A percentile compares a stretch with the other conserved stretches of the same genome.
phyloP scores from a whole-genome alignment of 2,888 invertebrate species.

The Sphaerophoria taeniata region DNA sequence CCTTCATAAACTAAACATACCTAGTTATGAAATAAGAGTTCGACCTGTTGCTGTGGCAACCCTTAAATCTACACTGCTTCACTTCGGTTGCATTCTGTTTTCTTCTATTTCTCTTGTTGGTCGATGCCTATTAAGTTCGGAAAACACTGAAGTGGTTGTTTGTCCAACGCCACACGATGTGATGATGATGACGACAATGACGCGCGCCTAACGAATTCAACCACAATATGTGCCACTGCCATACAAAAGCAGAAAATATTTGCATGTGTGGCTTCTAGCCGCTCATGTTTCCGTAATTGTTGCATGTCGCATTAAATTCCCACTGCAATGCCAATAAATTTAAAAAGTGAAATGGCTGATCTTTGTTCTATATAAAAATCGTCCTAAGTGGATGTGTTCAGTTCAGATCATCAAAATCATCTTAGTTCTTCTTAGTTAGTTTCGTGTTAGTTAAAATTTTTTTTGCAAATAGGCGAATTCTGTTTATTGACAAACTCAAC shows the following conservation, averaged over 20 bases:
- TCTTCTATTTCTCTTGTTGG: not conserved
- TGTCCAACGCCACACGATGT: conserved; percentile 13
- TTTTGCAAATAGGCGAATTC: not conserved
- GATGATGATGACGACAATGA: not conserved
- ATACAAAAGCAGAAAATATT: conserved; percentile 24
- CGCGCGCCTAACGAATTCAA: conserved; percentile 21
- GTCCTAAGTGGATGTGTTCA: not conserved
- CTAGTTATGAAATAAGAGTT: not conserved
- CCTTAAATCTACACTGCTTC: not conserved
- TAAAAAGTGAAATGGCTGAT: conserved; percentile 77
- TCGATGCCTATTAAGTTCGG: conserved; percentile 9
- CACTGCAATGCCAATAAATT: conserved; percentile 76
- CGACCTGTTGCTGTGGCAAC: not conserved
- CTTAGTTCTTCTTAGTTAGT: not conserved
- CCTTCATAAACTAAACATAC: not conserved
- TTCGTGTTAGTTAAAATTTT: not conserved
- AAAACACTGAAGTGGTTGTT: conserved; percentile 37
- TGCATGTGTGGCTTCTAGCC: conserved; percentile 29
- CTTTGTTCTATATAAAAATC: conserved; percentile 46
- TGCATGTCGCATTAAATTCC: conserved; percentile 77
- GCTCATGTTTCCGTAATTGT: conserved; percentile 75
- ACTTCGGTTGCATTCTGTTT: conserved; percentile 16
- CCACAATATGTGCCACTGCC: conserved; percentile 17
- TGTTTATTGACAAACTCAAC: conserved; percentile 19
- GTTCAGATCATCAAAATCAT: conserved; percentile 10